These are phyloP conservation scores for Colletes latitarsis DNA, from an alignment of 1,140 invertebrate species.

Conservation along the genomic window DNA sequence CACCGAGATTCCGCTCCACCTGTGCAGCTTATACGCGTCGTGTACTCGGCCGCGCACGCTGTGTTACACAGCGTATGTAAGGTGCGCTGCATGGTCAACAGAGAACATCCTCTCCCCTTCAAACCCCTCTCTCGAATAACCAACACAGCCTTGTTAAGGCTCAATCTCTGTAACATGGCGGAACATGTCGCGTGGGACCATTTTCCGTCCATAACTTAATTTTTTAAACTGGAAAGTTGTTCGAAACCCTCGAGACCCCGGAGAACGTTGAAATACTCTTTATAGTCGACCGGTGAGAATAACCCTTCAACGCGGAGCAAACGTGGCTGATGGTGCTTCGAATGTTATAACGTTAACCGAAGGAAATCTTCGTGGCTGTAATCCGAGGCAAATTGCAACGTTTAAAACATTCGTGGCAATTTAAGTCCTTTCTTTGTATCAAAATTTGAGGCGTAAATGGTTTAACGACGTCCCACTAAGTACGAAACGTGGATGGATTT, in stretches of 20 bases:
- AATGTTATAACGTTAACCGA: not conserved
- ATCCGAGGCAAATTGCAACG: not conserved
- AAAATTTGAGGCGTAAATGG: not conserved
- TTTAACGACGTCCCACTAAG: not conserved
- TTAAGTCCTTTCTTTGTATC: not conserved
- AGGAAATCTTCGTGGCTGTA: not conserved
- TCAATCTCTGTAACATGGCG: conserved; percentile 33
- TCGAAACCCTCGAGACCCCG: not conserved
- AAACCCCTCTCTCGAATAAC: not conserved
- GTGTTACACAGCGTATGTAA: conserved; percentile 45
- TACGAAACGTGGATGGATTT: not conserved
- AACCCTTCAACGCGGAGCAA: not conserved
- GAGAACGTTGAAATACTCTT: not conserved
- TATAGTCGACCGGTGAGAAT: not conserved
- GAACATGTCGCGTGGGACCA: not conserved
- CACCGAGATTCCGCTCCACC: conserved; percentile 47
- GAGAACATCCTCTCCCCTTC: not conserved
- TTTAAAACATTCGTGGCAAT: not conserved
- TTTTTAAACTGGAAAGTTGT: not conserved
- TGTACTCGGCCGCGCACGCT: conserved; percentile 22
- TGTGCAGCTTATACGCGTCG: conserved; percentile 37
- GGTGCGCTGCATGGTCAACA: conserved; percentile 4
- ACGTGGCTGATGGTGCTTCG: not conserved
- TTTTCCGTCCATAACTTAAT: not conserved
- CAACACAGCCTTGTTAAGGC: conserved; percentile 6